Base-by-base conservation (phyloP, 2,113 vertebrate species). In the Gallinago paraguaiae region DNA sequence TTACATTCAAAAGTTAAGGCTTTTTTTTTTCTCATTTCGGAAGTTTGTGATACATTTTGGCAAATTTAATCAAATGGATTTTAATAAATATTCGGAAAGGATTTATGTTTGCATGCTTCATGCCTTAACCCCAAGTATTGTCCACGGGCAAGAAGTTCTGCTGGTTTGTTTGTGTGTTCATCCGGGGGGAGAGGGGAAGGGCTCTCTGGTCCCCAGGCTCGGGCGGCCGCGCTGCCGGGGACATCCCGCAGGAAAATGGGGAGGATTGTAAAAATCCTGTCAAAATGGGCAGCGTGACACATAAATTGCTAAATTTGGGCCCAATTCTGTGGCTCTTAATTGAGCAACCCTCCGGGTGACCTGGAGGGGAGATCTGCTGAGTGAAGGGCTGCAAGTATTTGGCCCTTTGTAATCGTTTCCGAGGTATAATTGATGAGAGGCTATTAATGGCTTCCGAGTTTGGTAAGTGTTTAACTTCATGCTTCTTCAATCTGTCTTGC, bases 391-490 rank as follows among this genome's bases (percentile, higher is more conserved):
- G 53, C 41, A 37, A 37, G 50, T 76, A 50, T 94, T 96, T 91
- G 86, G 80, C 70, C 91, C 83, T 43, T 61, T 11, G 31, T 94
- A 87, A 95, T 94, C 87, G 91, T 94, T 96, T 76, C 88, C 0
- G 31, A 76, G 92, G 46, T 57, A 51, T 89, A 94, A 93, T 82
- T 95, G 93, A 94, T 91, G 96, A 93, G 93, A 82, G 48, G 77
- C 80, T 89, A 23, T 79, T 96, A 79, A 69, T 67, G 81, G 70
- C 20, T 93, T 92, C 88, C 61, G 90, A 87, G 61, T 94, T 91
- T 92, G 91, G 12, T 30, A 87, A 91, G 93, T 70, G 74, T 76
- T 92, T 80, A 91, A 87, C 92, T 92, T 76, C 17, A 53, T 53
- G 74, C 48, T 85, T 93, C 70, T 85, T 87, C 74, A 92, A 50